phyloP scores from a whole-genome alignment of 2,797 vertebrate species.

The Caiman crocodilus region DNA sequence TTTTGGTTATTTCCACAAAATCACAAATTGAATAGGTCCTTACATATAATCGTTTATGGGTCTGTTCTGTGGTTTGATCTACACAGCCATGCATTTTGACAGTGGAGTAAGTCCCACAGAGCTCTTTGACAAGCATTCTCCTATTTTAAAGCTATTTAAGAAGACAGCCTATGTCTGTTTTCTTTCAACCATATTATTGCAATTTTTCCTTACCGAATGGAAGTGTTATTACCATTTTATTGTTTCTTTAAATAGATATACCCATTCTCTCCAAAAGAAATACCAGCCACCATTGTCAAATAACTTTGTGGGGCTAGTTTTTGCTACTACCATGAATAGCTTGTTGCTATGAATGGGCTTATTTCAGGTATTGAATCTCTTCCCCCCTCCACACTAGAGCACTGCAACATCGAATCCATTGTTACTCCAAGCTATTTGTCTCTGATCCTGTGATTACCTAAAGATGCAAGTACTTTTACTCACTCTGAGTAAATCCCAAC shows the following conservation, averaged over 20 bases:
- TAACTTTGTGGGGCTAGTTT: not conserved
- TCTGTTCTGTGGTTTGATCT: not conserved
- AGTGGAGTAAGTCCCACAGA: not conserved
- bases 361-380: not conserved
- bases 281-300: not conserved
- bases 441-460: not conserved
- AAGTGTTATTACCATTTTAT: not conserved
- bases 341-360: not conserved
- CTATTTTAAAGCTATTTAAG: not conserved
- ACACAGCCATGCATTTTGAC: not conserved
- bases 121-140: not conserved
- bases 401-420: not conserved
- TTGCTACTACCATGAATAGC: not conserved
- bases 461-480: not conserved
- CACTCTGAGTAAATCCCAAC: not conserved
- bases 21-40: no score
- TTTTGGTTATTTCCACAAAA: no score
- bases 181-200: not conserved
- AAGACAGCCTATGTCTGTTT: not conserved
- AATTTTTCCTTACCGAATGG: not conserved
- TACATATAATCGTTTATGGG: not conserved
- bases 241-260: not conserved
- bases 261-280: not conserved
- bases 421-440: rapidly evolving
- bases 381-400: not conserved